Conservation (phyloP, 2,113 vertebrate genomes). For the Oncorhynchus masou region DNA sequence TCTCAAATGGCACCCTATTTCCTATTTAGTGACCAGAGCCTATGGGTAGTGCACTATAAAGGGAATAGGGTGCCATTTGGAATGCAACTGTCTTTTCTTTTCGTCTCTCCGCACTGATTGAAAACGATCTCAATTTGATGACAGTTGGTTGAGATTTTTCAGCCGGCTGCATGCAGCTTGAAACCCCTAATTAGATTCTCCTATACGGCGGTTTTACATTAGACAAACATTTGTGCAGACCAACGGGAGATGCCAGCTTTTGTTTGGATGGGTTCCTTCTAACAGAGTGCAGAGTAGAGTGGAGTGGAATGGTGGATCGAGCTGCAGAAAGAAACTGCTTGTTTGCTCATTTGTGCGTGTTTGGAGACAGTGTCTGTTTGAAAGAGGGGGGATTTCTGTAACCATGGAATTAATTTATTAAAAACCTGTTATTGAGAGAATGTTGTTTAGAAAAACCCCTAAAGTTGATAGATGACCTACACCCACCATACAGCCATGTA, state of each 20-base stretch:
- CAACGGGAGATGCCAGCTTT: constrained; percentile 72
- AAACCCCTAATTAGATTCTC: constrained; percentile 74
- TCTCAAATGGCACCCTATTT: too few species aligned
- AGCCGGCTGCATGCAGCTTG: constrained; percentile 64
- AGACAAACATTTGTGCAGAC: constrained; percentile 74
- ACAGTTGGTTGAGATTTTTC: constrained; percentile 75
- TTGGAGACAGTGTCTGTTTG: constrained; percentile 76
- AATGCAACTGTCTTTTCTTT: constrained; percentile 31
- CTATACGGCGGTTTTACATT: constrained; percentile 71
- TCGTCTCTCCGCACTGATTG: constrained; percentile 58
- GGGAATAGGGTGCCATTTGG: too few species aligned
- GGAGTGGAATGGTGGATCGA: not conserved
- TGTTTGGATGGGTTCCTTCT: constrained; percentile 61
- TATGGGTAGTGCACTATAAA: too few species aligned
- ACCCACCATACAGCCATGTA: too few species aligned
- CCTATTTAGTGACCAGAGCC: too few species aligned
- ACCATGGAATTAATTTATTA: not conserved
- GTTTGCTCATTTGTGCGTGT: constrained; percentile 65
- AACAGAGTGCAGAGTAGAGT: constrained; percentile 4
- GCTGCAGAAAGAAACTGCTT: constrained; percentile 44
- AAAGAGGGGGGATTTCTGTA: constrained; percentile 35
- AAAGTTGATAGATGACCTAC: too few species aligned
- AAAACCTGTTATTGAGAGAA: too few species aligned
- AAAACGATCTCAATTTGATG: constrained; percentile 63
- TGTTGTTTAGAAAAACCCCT: too few species aligned